These are phyloP conservation scores for Micrastur ruficollis DNA, from an alignment of 2,797 vertebrate genomes.

Conservation along the genomic window DNA sequence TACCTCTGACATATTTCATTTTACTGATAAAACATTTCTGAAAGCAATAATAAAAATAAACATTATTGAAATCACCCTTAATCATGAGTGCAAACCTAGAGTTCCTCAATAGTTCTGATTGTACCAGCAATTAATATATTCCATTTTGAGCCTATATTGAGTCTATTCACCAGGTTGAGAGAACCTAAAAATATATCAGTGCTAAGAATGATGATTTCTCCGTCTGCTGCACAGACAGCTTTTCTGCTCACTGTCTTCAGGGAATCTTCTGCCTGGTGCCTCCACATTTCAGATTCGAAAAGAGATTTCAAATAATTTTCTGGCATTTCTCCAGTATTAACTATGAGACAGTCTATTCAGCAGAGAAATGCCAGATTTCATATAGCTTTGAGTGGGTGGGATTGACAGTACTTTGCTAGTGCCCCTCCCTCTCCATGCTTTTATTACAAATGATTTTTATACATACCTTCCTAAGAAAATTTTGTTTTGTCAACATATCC, in stretches of 20 bases:
- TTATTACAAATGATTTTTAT: constrained; percentile 9
- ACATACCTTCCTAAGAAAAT: not conserved
- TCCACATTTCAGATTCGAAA: not conserved
- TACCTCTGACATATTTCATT: accelerated
- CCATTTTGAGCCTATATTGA: not conserved
- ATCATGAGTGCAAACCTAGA: not conserved
- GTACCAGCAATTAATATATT: not conserved
- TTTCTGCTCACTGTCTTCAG: not conserved
- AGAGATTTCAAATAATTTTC: not conserved
- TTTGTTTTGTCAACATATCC: constrained; percentile 8
- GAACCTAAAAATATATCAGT: not conserved
- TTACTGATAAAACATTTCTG: not conserved
- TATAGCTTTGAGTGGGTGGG: not conserved
- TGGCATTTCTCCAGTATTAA: constrained; percentile 6
- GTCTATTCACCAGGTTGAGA: not conserved
- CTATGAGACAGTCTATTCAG: not conserved
- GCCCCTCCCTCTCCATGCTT: not conserved
- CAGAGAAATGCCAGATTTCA: not conserved
- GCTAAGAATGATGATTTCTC: not conserved
- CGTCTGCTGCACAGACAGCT: not conserved
- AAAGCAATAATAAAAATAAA: not conserved
- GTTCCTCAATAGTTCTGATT: not conserved
- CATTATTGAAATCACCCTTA: not conserved
- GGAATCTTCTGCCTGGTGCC: not conserved
- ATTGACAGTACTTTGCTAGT: not conserved